Percentiles rank a stretch among this genome's conserved stretches.
phyloP scores from a whole-genome alignment of 2,113 vertebrate genomes.

The Polyodon spathula region DNA sequence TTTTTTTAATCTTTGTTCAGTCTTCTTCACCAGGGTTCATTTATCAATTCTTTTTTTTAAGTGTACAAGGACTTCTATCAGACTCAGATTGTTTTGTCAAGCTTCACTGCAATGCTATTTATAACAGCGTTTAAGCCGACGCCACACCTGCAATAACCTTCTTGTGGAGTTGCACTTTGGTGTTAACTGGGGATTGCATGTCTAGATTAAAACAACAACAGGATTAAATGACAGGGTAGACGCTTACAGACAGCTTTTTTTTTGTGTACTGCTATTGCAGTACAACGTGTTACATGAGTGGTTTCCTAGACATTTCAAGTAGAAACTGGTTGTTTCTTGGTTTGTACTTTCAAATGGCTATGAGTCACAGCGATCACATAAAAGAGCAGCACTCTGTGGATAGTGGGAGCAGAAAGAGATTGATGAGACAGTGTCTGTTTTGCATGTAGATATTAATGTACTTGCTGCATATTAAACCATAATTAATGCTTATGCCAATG shows the following conservation, averaged over 20 bases:
- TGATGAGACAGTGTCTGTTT: too few species aligned
- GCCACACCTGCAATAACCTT: not conserved
- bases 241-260: not conserved
- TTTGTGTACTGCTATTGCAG: not conserved
- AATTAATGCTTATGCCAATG: too few species aligned
- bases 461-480: too few species aligned
- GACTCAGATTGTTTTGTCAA: not conserved
- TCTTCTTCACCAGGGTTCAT: not conserved
- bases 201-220: not conserved
- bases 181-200: not conserved
- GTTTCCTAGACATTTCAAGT: not conserved
- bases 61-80: not conserved
- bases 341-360: too few species aligned
- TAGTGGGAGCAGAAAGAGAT: too few species aligned
- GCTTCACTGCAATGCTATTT: not conserved
- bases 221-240: not conserved
- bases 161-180: not conserved
- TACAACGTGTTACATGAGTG: not conserved
- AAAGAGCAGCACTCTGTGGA: too few species aligned
- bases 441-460: too few species aligned
- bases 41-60: not conserved
- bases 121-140: not conserved
- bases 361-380: too few species aligned
- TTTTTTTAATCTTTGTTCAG: too few species aligned
- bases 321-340: too few species aligned